Evolutionary conservation across 2,797 vertebrate species (phyloP).

Genomic region (Sebastes wilsoni): DNA sequence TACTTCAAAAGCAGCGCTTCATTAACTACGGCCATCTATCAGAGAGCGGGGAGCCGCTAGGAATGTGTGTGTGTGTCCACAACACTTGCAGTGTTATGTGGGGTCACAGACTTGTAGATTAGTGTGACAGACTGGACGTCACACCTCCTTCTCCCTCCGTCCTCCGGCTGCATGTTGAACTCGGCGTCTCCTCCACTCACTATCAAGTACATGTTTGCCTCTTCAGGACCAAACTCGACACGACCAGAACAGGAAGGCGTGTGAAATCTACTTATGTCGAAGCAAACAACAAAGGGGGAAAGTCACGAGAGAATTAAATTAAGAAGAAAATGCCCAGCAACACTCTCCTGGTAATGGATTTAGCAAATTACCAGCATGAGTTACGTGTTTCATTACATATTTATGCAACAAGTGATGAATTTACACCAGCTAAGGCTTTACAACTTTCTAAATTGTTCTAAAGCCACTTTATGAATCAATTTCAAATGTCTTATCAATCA

Average conservation of each 20-base stretch:
- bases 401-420: background rate
- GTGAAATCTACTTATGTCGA: background rate
- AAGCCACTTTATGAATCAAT: background rate
- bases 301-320: constrained; percentile 21
- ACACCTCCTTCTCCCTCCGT: constrained; percentile 41
- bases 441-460: background rate
- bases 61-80: constrained; percentile 47
- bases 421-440: background rate
- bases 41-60: constrained; percentile 41
- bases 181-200: constrained; percentile 45
- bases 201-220: constrained; percentile 34
- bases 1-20: constrained; percentile 71
- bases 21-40: constrained; percentile 69
- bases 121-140: constrained; percentile 56
- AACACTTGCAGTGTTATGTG: constrained; percentile 39
- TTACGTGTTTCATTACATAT: background rate
- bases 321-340: constrained; percentile 5
- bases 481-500: background rate
- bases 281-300: background rate
- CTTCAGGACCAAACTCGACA: constrained; percentile 11
- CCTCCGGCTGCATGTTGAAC: constrained; percentile 15
- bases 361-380: background rate
- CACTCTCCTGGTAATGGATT: constrained; percentile 10
- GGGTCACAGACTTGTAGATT: constrained; percentile 65
- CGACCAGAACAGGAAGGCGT: constrained; percentile 9